Percentiles rank a stretch among this genome's conserved stretches.
Evolutionary conservation across 2,797 vertebrate species (phyloP).

Genomic region (Ctenochaetus hawaiiensis): DNA sequence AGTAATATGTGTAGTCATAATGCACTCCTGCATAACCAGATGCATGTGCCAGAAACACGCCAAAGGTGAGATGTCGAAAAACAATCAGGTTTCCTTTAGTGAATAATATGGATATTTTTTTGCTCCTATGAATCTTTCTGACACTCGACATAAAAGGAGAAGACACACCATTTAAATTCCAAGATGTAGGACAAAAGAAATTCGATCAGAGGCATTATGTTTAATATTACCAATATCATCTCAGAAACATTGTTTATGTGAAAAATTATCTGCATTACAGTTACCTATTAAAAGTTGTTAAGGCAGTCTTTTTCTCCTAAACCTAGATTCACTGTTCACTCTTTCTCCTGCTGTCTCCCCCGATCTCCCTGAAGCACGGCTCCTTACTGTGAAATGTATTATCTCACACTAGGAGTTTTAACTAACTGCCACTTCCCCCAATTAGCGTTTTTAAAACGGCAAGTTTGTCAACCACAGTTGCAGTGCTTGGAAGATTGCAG

Average conservation of each 20-base stretch:
- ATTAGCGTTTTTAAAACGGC: constrained; percentile 63
- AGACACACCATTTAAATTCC: background rate
- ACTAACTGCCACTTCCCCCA: constrained; percentile 68
- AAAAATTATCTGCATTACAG: background rate
- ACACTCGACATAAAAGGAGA: background rate
- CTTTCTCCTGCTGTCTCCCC: constrained; percentile 45
- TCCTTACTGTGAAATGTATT: constrained; percentile 50
- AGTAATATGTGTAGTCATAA: constrained; percentile 1
- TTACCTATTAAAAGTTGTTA: constrained; percentile 25
- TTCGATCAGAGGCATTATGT: background rate
- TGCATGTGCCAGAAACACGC: background rate
- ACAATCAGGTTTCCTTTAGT: background rate
- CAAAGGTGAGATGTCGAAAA: background rate
- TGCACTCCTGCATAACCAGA: constrained; percentile 13
- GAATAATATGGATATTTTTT: background rate
- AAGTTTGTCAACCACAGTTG: constrained; percentile 45
- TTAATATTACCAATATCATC: background rate
- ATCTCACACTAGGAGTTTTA: constrained; percentile 63
- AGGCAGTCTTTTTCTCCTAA: constrained; percentile 16
- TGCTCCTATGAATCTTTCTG: background rate
- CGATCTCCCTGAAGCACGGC: constrained; percentile 45
- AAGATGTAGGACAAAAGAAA: background rate
- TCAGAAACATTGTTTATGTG: background rate
- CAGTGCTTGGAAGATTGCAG: constrained; percentile 31
- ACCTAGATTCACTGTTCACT: constrained; percentile 3